Evolutionary conservation across 2,888 invertebrate species (phyloP).

Genomic region (Syrista parreyssii): DNA sequence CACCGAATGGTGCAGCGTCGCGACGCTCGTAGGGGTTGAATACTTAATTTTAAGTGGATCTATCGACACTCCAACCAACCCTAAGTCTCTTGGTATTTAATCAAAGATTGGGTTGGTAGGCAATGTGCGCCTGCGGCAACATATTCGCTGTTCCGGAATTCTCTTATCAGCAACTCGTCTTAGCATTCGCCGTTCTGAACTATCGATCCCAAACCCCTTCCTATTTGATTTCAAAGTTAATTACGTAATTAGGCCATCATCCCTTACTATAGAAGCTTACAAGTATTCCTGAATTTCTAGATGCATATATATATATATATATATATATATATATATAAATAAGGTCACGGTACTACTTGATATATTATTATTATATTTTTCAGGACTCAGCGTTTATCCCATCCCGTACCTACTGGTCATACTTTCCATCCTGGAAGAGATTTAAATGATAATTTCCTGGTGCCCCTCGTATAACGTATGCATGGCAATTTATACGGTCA

Average conservation of each 20-base stretch:
- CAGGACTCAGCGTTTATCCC: neutral
- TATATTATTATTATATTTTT: neutral
- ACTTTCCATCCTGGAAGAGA: constrained; percentile 13
- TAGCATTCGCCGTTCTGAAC: neutral
- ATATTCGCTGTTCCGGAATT: constrained; percentile 5
- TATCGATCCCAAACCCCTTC: neutral
- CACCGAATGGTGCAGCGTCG: neutral
- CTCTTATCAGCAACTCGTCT: constrained; percentile 7
- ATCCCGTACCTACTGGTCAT: constrained; percentile 9
- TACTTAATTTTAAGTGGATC: constrained; percentile 16
- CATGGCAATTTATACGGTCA: constrained; percentile 18
- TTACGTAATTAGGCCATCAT: neutral
- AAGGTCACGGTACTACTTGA: neutral
- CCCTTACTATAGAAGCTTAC: neutral
- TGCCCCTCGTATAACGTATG: constrained; percentile 12
- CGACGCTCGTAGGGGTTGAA: neutral
- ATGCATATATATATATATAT: neutral
- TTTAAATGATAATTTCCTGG: constrained; percentile 21
- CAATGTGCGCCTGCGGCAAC: constrained; percentile 9
- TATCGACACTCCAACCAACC: constrained; percentile 7
- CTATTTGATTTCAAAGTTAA: neutral
- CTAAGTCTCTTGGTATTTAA: constrained; percentile 16
- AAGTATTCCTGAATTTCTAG: neutral
- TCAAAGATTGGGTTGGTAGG: constrained; percentile 19
- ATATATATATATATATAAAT: no score